A percentile compares a stretch with the other conserved stretches of the same genome.
phyloP scores from a whole-genome alignment of 2,797 vertebrate species.

The Pseudochromis fuscus region DNA sequence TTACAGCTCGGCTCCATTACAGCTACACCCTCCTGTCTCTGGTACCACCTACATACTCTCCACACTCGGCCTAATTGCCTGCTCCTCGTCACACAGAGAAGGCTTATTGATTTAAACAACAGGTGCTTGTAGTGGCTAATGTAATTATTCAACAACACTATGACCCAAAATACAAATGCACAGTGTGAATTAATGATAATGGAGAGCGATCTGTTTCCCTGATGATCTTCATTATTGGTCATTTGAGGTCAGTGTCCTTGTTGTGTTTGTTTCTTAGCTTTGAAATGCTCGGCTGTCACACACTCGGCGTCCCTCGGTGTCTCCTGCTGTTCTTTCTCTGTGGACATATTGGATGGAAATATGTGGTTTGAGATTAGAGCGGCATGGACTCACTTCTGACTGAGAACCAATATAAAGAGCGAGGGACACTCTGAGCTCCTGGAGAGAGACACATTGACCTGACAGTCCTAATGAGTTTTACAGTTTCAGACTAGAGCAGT shows the following conservation, averaged over 20 bases:
- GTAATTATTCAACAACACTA: constrained; percentile 39
- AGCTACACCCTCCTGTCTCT: constrained; percentile 35
- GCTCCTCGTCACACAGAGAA: constrained; percentile 41
- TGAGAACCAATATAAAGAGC: constrained; percentile 4
- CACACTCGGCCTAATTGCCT: constrained; percentile 47
- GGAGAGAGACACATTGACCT: not conserved
- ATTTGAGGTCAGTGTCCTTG: constrained; percentile 5
- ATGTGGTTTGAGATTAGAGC: constrained; percentile 30
- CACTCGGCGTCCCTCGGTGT: not conserved
- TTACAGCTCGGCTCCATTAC: constrained; percentile 59
- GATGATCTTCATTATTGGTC: constrained; percentile 30
- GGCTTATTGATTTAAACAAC: constrained; percentile 69
- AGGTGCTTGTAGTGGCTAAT: constrained; percentile 17
- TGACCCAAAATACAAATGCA: constrained; percentile 6
- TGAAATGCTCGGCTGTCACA: constrained; percentile 12
- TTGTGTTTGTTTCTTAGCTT: constrained; percentile 17
- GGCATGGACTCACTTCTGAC: not conserved
- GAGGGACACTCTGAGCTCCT: too few species aligned
- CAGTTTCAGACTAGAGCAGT: too few species aligned
- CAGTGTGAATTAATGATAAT: constrained; percentile 28
- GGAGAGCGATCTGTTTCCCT: constrained; percentile 6
- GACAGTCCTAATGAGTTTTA: too few species aligned
- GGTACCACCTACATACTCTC: constrained; percentile 58
- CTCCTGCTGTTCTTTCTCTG: not conserved
- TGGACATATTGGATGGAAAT: constrained; percentile 26